Evolutionary conservation across 2,888 invertebrate genomes (phyloP).

Genomic region (Meghimatium bilineatum): DNA sequence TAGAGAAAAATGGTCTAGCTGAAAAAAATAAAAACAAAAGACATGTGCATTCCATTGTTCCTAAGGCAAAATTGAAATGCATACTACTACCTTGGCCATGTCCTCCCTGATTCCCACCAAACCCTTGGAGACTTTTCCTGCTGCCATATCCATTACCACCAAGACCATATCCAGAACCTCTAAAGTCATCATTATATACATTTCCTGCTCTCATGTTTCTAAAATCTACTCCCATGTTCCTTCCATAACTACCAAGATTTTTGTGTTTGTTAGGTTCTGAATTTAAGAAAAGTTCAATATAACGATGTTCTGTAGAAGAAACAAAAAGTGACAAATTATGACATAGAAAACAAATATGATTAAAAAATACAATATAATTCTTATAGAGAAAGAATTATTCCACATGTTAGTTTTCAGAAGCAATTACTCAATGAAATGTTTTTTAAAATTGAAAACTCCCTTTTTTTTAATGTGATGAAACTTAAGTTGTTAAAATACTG

Average conservation of each 20-base stretch:
- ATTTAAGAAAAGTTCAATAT: conserved; percentile 94
- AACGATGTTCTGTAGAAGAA: conserved; percentile 78
- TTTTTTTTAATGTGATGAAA: no score
- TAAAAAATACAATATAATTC: neutral
- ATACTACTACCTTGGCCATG: conserved; percentile 54
- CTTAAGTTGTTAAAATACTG: no score
- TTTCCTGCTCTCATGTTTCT: conserved; percentile 42
- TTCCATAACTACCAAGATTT: conserved; percentile 45
- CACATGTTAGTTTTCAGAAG: no score
- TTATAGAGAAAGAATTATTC: no score
- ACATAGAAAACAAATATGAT: neutral
- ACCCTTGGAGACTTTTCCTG: neutral
- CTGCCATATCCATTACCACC: conserved; percentile 43
- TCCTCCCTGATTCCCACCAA: conserved; percentile 39
- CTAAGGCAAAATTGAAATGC: neutral
- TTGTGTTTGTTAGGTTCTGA: conserved; percentile 64
- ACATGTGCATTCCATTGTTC: no score
- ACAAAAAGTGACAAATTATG: neutral
- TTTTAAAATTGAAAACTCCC: no score
- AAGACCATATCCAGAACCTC: conserved; percentile 34
- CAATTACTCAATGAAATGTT: no score
- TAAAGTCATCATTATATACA: conserved; percentile 44
- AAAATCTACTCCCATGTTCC: conserved; percentile 43
- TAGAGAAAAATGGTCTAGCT: no score
- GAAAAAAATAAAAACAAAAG: no score